phyloP scores from a whole-genome alignment of 2,888 invertebrate species.

The Phaonia tiefii region DNA sequence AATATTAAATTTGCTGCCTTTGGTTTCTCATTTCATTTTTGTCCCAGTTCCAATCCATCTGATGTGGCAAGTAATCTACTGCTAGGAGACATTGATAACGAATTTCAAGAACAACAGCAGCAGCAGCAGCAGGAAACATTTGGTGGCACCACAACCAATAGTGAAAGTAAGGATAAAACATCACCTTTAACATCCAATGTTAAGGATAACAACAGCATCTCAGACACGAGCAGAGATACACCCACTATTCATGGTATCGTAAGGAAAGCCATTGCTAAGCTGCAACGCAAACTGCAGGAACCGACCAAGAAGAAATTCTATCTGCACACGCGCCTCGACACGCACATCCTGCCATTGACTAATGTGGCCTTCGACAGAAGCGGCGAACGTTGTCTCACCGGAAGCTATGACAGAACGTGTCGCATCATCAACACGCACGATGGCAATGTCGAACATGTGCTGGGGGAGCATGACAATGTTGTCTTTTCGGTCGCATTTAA shows the following conservation, averaged over 20 bases:
- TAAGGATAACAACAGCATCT: conserved; percentile 51
- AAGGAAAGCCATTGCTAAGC: conserved; percentile 83
- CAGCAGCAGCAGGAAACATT: conserved; percentile 20
- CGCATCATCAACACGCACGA: conserved; percentile 89
- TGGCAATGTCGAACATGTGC: conserved; percentile 85
- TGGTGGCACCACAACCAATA: conserved; percentile 19
- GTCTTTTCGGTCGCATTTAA: conserved; percentile 91
- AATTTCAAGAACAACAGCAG: conserved; percentile 26
- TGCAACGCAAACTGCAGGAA: conserved; percentile 85
- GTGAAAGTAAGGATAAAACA: conserved; percentile 32
- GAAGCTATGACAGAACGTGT: conserved; percentile 92
- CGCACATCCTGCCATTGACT: conserved; percentile 87
- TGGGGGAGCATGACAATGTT: conserved; percentile 89
- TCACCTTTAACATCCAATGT: conserved; percentile 19
- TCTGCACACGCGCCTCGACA: conserved; percentile 84
- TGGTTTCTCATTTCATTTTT: conserved; percentile 14
- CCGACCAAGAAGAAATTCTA: conserved; percentile 84
- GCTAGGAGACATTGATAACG: conserved; percentile 40
- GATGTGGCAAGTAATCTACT: conserved; percentile 59
- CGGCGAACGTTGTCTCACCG: conserved; percentile 88
- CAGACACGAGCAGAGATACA: conserved; percentile 78
- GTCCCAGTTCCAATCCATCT: conserved; percentile 54
- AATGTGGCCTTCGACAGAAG: conserved; percentile 87
- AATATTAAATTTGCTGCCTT: neutral
- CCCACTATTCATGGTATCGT: conserved; percentile 78